phyloP scores from a whole-genome alignment of 1,140 invertebrate genomes.

The Spodoptera frugiperda region DNA sequence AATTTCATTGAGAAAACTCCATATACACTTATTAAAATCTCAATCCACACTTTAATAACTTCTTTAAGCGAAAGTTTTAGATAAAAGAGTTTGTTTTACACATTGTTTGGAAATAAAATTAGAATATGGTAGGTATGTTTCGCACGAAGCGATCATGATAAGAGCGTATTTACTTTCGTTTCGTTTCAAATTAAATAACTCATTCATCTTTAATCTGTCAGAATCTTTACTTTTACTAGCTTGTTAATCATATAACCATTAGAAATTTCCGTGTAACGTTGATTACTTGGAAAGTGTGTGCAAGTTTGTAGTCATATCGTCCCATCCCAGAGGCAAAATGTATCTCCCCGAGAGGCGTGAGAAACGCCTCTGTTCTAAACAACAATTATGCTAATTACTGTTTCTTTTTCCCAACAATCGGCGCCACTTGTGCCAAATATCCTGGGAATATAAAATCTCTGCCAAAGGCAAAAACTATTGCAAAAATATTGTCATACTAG shows the following conservation, averaged over 20 bases:
- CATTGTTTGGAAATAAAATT: conserved; percentile 23
- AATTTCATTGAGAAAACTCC: background rate
- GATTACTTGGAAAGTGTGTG: conserved; percentile 38
- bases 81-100: background rate
- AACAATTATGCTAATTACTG: too few relatives aligned
- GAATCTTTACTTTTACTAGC: conserved; percentile 45
- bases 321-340: background rate
- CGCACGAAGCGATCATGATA: conserved; percentile 32
- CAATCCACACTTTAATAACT: background rate
- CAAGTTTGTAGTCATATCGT: background rate
- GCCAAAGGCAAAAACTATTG: too few relatives aligned
- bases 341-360: background rate
- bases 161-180: conserved; percentile 38
- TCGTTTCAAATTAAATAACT: conserved; percentile 42
- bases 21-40: background rate
- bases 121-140: conserved; percentile 17
- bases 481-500: too few relatives aligned
- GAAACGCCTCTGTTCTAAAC: background rate
- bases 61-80: conserved; percentile 29
- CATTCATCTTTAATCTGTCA: conserved; percentile 46
- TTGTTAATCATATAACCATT: conserved; percentile 43
- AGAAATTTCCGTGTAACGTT: conserved; percentile 33
- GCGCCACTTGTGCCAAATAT: too few relatives aligned
- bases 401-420: background rate
- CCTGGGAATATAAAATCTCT: too few relatives aligned